Evolutionary conservation across 2,113 vertebrate genomes (phyloP).

Genomic region (Silurus asotus): DNA sequence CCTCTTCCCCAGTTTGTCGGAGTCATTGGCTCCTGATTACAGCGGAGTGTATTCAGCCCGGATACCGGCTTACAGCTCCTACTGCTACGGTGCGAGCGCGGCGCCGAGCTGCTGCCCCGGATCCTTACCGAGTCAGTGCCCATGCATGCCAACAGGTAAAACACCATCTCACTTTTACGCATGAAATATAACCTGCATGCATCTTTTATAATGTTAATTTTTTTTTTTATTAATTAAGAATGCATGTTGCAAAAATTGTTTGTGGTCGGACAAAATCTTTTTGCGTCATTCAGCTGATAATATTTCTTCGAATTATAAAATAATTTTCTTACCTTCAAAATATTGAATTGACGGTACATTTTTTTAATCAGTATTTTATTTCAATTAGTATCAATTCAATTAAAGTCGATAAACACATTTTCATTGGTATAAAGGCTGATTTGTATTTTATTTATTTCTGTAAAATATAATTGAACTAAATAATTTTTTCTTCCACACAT

Average conservation of each 20-base stretch:
- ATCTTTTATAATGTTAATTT: not conserved
- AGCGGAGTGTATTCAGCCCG: conserved; percentile 87
- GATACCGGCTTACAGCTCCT: conserved; percentile 85
- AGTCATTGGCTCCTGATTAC: conserved; percentile 85
- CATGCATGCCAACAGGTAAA: conserved; percentile 88
- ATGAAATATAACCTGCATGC: not conserved
- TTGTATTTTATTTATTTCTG: not conserved
- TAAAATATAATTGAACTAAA: not conserved
- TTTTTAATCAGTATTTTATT: too few relatives aligned
- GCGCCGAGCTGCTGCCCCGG: conserved; percentile 83
- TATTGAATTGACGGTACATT: too few relatives aligned
- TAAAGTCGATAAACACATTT: too few relatives aligned
- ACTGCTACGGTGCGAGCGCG: conserved; percentile 94
- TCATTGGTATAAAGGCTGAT: too few relatives aligned
- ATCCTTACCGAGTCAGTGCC: conserved; percentile 84
- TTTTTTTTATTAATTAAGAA: not conserved
- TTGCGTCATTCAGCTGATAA: too few relatives aligned
- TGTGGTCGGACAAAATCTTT: too few relatives aligned
- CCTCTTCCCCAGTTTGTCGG: conserved; percentile 82
- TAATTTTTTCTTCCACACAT: not conserved
- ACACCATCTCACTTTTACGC: not conserved
- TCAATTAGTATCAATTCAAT: too few relatives aligned
- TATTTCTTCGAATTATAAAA: too few relatives aligned
- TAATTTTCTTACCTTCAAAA: too few relatives aligned
- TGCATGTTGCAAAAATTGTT: not conserved